Percentiles rank a stretch among this genome's conserved stretches.
Conservation (phyloP, 2,113 vertebrate species). For the Odocoileus hemionus region DNA sequence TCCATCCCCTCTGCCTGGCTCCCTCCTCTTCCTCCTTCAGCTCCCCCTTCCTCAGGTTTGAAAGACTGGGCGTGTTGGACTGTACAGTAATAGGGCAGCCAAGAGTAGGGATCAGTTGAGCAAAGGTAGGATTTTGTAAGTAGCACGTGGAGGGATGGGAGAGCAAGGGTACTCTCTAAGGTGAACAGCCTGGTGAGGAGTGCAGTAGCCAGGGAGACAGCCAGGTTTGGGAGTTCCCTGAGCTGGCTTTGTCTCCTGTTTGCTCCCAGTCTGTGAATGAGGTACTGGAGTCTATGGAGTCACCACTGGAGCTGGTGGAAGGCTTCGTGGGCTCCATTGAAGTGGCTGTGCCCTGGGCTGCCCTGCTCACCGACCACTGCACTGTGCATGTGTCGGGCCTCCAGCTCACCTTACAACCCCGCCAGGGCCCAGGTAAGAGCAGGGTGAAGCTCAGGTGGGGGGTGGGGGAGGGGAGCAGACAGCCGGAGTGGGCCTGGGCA, state of each 20-base stretch:
- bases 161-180: not conserved
- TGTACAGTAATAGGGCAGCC: too few relatives aligned
- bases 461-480: not conserved
- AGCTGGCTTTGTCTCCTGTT: not conserved
- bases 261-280: constrained; percentile 88
- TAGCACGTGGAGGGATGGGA: fast-evolving
- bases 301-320: constrained; percentile 91
- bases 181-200: not conserved
- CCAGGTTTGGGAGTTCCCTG: not conserved
- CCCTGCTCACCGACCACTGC: constrained; percentile 92
- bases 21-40: not conserved
- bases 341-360: constrained; percentile 93
- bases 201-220: not conserved
- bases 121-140: not conserved
- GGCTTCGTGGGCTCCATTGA: constrained; percentile 89
- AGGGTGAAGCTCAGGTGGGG: not conserved
- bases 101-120: not conserved
- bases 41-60: not conserved
- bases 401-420: constrained; percentile 91
- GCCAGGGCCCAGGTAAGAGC: constrained; percentile 87
- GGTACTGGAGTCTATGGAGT: constrained; percentile 87
- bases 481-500: not conserved
- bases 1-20: not conserved
- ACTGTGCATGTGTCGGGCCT: constrained; percentile 90
- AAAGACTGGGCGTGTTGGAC: not conserved